A percentile compares a stretch with the other conserved stretches of the same genome.
phyloP scores from a whole-genome alignment of 2,113 vertebrate genomes.

The Oriolus oriolus region DNA sequence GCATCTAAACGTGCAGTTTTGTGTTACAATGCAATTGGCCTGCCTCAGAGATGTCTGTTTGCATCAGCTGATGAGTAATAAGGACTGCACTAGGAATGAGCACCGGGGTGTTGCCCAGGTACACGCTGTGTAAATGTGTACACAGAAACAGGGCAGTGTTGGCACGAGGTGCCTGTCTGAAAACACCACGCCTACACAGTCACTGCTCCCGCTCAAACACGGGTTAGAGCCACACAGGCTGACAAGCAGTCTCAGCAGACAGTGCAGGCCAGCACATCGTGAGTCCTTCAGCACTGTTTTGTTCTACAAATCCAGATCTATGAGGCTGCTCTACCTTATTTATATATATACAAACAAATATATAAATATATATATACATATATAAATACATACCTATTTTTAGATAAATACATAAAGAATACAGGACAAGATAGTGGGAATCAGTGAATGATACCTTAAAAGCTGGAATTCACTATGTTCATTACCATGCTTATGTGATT shows the following conservation, averaged over 20 bases:
- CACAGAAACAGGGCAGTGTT: not conserved
- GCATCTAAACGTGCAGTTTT: not conserved
- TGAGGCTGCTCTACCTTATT: not conserved
- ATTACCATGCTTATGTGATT: not conserved
- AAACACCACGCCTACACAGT: not conserved
- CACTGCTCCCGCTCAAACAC: not conserved
- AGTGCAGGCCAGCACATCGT: fast-evolving
- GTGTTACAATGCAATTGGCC: not conserved
- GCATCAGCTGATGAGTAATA: not conserved
- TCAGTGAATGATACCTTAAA: not conserved
- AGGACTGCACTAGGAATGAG: not conserved
- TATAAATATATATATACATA: not conserved
- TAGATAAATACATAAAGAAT: not conserved
- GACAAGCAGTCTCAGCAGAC: not conserved
- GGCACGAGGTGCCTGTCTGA: not conserved
- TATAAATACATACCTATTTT: not conserved
- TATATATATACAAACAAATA: not conserved
- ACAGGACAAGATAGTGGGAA: not conserved
- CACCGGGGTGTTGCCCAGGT: not conserved
- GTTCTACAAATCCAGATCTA: not conserved
- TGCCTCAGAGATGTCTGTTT: not conserved
- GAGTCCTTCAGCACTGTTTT: not conserved
- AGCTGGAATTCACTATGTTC: not conserved
- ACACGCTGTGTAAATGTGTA: fast-evolving
- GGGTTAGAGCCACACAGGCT: not conserved